These are phyloP conservation scores for Eueides isabella DNA, from an alignment of 1,140 invertebrate genomes.

Conservation along the genomic window DNA sequence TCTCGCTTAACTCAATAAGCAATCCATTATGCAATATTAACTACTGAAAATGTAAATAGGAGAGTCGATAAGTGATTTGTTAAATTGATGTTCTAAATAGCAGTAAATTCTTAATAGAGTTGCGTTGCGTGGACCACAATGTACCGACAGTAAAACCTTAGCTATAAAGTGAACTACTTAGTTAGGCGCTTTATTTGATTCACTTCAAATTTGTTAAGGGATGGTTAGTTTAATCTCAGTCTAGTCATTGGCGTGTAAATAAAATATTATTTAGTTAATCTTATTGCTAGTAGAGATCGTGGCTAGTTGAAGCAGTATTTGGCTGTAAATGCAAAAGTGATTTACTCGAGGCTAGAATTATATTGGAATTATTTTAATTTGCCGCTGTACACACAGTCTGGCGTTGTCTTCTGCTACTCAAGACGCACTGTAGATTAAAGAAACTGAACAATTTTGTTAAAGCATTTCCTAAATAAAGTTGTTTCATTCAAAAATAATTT, in stretches of 20 bases:
- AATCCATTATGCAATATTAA: conserved; percentile 21
- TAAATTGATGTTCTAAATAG: conserved; percentile 32
- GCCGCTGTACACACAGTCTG: too few relatives aligned
- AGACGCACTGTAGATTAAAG: too few relatives aligned
- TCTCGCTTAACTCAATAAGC: background rate
- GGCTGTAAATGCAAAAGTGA: background rate
- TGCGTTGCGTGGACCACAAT: conserved; percentile 20
- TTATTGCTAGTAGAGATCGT: too few relatives aligned
- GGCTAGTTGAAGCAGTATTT: background rate
- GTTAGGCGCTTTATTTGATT: conserved; percentile 17
- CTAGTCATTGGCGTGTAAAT: background rate
- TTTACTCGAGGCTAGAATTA: too few relatives aligned
- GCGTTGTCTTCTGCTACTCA: too few relatives aligned
- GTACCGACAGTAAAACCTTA: conserved; percentile 17
- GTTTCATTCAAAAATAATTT: too few relatives aligned
- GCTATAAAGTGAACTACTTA: conserved; percentile 27
- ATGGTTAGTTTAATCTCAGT: background rate
- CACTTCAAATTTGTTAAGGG: conserved; percentile 1
- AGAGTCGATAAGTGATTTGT: conserved; percentile 29
- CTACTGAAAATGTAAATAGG: conserved; percentile 25
- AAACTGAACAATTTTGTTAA: too few relatives aligned
- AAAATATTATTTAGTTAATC: too few relatives aligned
- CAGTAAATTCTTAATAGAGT: conserved; percentile 24
- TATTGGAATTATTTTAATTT: too few relatives aligned
- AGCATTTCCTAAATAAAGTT: too few relatives aligned